These are phyloP conservation scores for Thalpophila matura DNA, from an alignment of 2,888 invertebrate species.

Conservation along the genomic window DNA sequence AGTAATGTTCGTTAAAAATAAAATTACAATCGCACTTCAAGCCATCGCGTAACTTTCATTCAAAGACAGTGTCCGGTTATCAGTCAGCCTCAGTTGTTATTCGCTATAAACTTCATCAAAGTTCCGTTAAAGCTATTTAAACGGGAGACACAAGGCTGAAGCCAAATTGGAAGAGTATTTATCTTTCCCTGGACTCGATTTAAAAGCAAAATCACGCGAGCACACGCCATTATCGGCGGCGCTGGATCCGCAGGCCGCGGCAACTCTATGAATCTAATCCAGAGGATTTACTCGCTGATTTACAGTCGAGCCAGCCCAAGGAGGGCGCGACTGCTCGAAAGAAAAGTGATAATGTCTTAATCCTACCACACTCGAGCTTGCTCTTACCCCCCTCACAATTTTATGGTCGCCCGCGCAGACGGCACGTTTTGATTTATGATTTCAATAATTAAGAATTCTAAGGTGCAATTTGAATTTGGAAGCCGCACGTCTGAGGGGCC, in stretches of 20 bases:
- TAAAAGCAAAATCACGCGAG: constrained; percentile 90
- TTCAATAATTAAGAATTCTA: constrained; percentile 91
- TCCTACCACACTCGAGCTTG: constrained; percentile 90
- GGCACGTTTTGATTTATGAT: constrained; percentile 91
- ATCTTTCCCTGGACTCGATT: constrained; percentile 88
- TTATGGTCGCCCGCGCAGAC: constrained; percentile 89
- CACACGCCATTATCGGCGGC: constrained; percentile 89
- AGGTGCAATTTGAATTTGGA: constrained; percentile 90
- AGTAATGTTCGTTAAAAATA: not conserved
- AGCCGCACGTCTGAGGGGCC: constrained; percentile 82
- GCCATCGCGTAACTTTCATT: constrained; percentile 19
- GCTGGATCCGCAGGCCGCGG: constrained; percentile 88
- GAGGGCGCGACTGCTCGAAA: constrained; percentile 89
- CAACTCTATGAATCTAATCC: constrained; percentile 91
- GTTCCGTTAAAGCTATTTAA: constrained; percentile 83
- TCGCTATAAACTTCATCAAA: constrained; percentile 80
- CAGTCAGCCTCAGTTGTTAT: constrained; percentile 81
- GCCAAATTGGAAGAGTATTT: constrained; percentile 87
- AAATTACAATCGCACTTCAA: constrained; percentile 3
- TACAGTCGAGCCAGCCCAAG: constrained; percentile 86
- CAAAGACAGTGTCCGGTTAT: constrained; percentile 79
- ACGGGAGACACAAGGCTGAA: constrained; percentile 78
- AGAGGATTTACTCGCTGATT: constrained; percentile 90
- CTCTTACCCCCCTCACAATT: constrained; percentile 81
- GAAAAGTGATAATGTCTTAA: constrained; percentile 93